These are phyloP conservation scores for Stenotaenia linearis DNA, from an alignment of 2,888 invertebrate species.

Conservation along the genomic window DNA sequence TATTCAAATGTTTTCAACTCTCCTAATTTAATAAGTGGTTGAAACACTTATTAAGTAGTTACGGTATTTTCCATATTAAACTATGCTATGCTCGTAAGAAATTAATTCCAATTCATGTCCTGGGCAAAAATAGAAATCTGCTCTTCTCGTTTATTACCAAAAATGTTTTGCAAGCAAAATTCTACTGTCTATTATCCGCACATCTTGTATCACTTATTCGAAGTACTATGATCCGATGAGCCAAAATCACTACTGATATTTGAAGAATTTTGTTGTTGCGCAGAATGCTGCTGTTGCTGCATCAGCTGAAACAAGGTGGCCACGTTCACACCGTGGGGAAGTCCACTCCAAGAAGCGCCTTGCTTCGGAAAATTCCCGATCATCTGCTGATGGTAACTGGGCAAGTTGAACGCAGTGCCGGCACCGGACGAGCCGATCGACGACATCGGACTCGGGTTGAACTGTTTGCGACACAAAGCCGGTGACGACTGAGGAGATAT, in stretches of 20 bases:
- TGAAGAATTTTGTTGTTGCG: constrained; percentile 21
- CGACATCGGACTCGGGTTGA: not conserved
- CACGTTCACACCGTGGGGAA: constrained; percentile 36
- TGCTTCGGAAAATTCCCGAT: constrained; percentile 33
- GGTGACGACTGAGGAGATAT: constrained; percentile 35
- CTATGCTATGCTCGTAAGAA: constrained; percentile 14
- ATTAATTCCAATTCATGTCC: constrained; percentile 21
- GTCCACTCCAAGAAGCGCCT: constrained; percentile 36
- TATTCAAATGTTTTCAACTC: not conserved
- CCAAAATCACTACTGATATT: constrained; percentile 12
- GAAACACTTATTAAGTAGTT: not conserved
- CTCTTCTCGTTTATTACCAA: constrained; percentile 1
- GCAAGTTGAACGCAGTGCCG: constrained; percentile 18
- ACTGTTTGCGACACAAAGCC: constrained; percentile 11
- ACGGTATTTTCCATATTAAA: not conserved
- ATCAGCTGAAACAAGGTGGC: constrained; percentile 32
- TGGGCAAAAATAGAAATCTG: constrained; percentile 20
- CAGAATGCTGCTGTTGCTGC: constrained; percentile 35
- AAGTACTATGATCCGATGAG: not conserved
- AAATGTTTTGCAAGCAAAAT: constrained; percentile 8
- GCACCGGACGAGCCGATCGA: not conserved
- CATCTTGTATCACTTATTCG: not conserved
- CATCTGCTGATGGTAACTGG: constrained; percentile 30
- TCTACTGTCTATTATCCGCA: not conserved
- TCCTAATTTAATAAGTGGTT: not conserved